phyloP scores from a whole-genome alignment of 2,888 invertebrate genomes.

The Girardia tigrina region DNA sequence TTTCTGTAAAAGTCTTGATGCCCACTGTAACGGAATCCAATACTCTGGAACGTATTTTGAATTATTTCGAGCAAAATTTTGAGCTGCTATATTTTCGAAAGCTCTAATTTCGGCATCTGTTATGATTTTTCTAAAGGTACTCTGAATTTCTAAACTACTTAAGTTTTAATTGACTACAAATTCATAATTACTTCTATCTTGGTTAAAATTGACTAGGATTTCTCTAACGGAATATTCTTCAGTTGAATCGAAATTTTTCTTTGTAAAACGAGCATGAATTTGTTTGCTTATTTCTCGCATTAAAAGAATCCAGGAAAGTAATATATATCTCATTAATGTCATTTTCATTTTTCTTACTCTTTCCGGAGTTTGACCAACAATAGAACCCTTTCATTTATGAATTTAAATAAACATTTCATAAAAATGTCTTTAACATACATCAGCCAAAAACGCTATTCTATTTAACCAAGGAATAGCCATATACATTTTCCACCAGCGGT shows the following conservation, averaged over 20 bases:
- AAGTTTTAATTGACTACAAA: background rate
- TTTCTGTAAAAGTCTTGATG: constrained; percentile 30
- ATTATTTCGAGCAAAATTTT: constrained; percentile 34
- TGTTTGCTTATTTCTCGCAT: constrained; percentile 23
- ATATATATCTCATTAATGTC: background rate
- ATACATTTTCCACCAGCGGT: constrained; percentile 17
- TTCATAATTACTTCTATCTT: background rate
- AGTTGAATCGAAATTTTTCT: constrained; percentile 3
- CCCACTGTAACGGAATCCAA: constrained; percentile 36
- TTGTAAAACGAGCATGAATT: background rate
- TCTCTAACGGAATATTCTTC: background rate
- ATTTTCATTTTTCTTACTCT: constrained; percentile 9
- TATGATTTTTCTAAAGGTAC: constrained; percentile 36
- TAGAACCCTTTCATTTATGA: background rate
- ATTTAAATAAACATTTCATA: background rate
- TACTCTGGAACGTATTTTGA: constrained; percentile 34
- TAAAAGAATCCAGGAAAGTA: constrained; percentile 13
- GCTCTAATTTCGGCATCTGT: constrained; percentile 34
- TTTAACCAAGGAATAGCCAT: constrained; percentile 12
- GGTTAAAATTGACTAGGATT: constrained; percentile 13
- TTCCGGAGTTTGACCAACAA: constrained; percentile 1
- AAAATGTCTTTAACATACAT: background rate
- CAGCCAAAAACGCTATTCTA: constrained; percentile 4
- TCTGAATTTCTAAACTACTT: constrained; percentile 30
- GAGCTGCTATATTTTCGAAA: constrained; percentile 32